Base-by-base conservation (phyloP, 2,113 vertebrate genomes). In the Prunella himalayana region DNA sequence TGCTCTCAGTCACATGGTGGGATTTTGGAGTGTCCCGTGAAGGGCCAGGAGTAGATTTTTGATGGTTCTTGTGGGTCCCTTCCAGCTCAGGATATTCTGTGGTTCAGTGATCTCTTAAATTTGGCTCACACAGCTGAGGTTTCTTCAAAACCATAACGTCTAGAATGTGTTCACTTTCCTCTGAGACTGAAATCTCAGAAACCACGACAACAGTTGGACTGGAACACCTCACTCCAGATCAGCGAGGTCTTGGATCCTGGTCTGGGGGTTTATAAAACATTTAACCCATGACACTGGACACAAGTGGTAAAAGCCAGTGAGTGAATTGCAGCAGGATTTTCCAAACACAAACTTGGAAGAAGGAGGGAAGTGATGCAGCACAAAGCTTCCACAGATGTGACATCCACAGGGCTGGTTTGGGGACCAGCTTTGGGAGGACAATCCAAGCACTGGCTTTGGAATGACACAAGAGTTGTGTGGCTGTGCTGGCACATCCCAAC, bases 351-450 rank as follows among this genome's bases (percentile, higher is more conserved):
- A 41, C 23, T 9, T 50, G 63, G 33, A 54, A n/a, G 37, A 25
- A 85, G 28, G 47, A 70, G 59, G 31, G 68, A 41, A 63, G 16
- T 24, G 7, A n/a, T 1, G 9, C 1, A 35, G 45, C 13, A 47
- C 7, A 13, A 5, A 19, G 42, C 10, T 54, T 13, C 50, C 24
- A 6, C 7, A 10, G 2, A 0, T 2, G 11, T n/a, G 9, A 7
- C 11, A 20, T 4, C 3, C 50, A 13, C 25, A 21, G 77, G 76
- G 88, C 60, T 51, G 41, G 6, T 31, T 39, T 44, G 18, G 73
- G 66, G n/a, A 7, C 35, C 31, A 2, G 18, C 37, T 69, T 14
- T 56, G 5, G 1, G 41, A 13, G 35, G 20, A 85, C 50, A 77
- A 50, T n/a, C 44, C 17, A 60, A 76, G 9, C 0, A 4, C 77